phyloP scores from a whole-genome alignment of 2,797 vertebrate genomes.

The Oreonectes daqikongensis region DNA sequence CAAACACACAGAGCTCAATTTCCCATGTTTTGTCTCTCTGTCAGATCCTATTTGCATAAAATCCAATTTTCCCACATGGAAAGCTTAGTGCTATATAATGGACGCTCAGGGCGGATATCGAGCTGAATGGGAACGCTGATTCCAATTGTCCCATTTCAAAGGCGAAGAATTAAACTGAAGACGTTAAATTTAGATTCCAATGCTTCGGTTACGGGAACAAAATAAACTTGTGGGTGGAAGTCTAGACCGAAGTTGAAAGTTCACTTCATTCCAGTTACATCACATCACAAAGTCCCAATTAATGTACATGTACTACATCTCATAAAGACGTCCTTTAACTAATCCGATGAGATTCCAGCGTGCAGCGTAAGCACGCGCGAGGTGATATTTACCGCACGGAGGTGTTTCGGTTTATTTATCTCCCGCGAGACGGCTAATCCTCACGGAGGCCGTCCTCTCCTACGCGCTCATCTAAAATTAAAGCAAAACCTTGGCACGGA shows the following conservation, averaged over 20 bases:
- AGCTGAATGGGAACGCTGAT: conserved; percentile 16
- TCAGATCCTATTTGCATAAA: conserved; percentile 66
- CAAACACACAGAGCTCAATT: conserved; percentile 47
- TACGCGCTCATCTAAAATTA: conserved; percentile 26
- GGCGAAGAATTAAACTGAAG: conserved; percentile 25
- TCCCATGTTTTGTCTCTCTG: conserved; percentile 56
- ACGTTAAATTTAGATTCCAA: conserved; percentile 14
- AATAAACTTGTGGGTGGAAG: background rate
- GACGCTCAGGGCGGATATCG: conserved; percentile 56
- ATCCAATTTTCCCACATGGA: conserved; percentile 56
- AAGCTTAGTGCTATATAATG: conserved; percentile 56
- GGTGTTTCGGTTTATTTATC: background rate
- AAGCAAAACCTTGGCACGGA: conserved; percentile 22
- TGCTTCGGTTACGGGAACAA: background rate
- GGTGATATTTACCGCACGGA: background rate
- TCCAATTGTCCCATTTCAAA: conserved; percentile 25
- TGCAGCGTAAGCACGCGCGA: background rate
- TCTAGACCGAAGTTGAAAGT: conserved; percentile 5
- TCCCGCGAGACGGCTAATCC: conserved; percentile 35
- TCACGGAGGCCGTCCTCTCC: conserved; percentile 30
- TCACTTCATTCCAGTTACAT: background rate
- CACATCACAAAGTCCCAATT: background rate
- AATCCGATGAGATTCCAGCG: conserved; percentile 14
- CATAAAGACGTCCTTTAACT: background rate
- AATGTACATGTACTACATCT: background rate